Percentiles rank a stretch among this genome's conserved stretches.
Evolutionary conservation across 1,140 invertebrate genomes (phyloP).

Genomic region (Leptinotarsa defecta): DNA sequence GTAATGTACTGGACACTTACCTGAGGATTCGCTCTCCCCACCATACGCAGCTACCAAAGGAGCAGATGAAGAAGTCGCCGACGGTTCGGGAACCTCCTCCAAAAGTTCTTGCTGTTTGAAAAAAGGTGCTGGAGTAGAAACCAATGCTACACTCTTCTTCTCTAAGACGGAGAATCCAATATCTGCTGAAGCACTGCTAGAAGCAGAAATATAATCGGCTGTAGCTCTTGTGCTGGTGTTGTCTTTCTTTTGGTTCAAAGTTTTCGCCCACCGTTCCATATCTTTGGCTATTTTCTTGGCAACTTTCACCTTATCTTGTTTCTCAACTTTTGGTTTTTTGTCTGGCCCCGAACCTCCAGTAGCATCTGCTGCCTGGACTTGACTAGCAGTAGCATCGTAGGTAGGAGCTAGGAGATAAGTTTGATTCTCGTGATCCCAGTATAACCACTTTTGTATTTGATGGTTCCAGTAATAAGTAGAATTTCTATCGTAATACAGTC

Average conservation of each 20-base stretch:
- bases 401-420: constrained; percentile 79
- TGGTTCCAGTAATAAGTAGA: constrained; percentile 94
- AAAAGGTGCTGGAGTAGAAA: constrained; percentile 23
- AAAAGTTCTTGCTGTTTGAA: constrained; percentile 36
- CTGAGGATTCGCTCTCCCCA: constrained; percentile 63
- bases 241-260: constrained; percentile 96
- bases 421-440: constrained; percentile 86
- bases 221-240: constrained; percentile 53
- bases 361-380: constrained; percentile 41
- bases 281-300: constrained; percentile 96
- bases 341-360: constrained; percentile 53
- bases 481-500: constrained; percentile 93
- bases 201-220: constrained; percentile 37
- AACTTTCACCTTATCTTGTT: constrained; percentile 92
- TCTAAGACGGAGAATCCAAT: constrained; percentile 88
- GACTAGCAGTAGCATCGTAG: constrained; percentile 33
- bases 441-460: constrained; percentile 87
- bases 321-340: constrained; percentile 66
- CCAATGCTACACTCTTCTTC: constrained; percentile 58
- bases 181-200: constrained; percentile 73
- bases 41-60: constrained; percentile 79
- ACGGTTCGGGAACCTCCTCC: constrained; percentile 12
- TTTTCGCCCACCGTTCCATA: constrained; percentile 89
- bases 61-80: constrained; percentile 34
- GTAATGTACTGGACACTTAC: constrained; percentile 45